Evolutionary conservation across 1,140 invertebrate species (phyloP), one percentile per base, ranked within the genome.

Genomic region (Pogonomyrmex barbatus): DNA sequence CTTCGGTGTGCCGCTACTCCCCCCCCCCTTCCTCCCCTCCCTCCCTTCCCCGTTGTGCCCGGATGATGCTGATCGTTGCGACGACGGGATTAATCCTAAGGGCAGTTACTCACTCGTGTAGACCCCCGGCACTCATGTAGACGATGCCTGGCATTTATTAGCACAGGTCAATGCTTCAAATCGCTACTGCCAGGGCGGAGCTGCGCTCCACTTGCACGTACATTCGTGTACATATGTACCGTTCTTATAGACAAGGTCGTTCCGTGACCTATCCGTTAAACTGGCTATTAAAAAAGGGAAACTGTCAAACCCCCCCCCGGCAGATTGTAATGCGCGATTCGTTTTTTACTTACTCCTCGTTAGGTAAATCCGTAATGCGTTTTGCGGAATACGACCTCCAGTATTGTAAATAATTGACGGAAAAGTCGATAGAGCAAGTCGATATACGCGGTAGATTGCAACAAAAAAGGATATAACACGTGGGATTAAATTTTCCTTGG

Each of bases 131-230:
- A 50, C 63, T 50, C 24, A 12, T 75, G 39, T 56, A 42, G 36
- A 84, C 58, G 39, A 83, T 75, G 63, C 83, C 81, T 91, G 91
- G 85, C 90, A 92, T 93, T 93, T 93, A 92, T 89, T 93, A 90
- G 90, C 85, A 89, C 91, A 92, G 91, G 89, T 92, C 92, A 92
- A 90, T 86, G 91, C 90, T 92, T 93, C 70, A 73, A 83, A 87
- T 85, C 77, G 82, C 60, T 42, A 84, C 54, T n/a, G 84, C 84
- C 65, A 84, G 60, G 75, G 78, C 88, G 85, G 79, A 90, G 76
- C 54, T 50, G 52, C 77, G 79, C 24, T 50, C 42, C 39, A 47
- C 47, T 17, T 36, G 33, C 10, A 47, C 45, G 14, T 45, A 65
- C 60, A 36, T 62, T 56, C 50, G 39, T 17, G 36, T 24, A 77